These are phyloP conservation scores for Monomorium pharaonis DNA, from an alignment of 1,140 invertebrate genomes.

Conservation along the genomic window DNA sequence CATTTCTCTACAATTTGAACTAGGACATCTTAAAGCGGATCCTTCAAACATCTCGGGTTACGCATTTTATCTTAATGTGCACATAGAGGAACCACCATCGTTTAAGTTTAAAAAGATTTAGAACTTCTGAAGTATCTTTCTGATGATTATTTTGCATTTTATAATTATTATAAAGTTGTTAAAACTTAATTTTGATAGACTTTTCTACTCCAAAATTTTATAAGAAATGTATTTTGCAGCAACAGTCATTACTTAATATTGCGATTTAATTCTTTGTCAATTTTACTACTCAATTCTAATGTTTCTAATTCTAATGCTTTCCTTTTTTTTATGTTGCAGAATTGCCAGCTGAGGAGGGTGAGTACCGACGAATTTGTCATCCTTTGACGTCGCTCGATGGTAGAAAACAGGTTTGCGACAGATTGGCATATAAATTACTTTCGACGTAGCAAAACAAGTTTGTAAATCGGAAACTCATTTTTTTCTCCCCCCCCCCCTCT, in stretches of 20 bases:
- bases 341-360: slow-evolving; percentile 91
- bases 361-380: slow-evolving; percentile 73
- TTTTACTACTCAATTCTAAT: too few species aligned
- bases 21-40: slow-evolving; percentile 75
- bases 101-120: background rate
- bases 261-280: background rate
- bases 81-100: background rate
- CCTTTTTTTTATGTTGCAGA: slow-evolving; percentile 87
- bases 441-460: background rate
- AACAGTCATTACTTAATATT: background rate
- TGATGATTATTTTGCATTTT: background rate
- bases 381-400: background rate
- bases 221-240: background rate
- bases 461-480: background rate
- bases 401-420: slow-evolving; percentile 43
- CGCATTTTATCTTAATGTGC: background rate
- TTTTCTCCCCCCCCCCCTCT: too few species aligned
- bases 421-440: slow-evolving; percentile 49
- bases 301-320: background rate
- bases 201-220: background rate
- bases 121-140: background rate
- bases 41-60: background rate
- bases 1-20: slow-evolving; percentile 61
- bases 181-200: background rate
- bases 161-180: background rate